Conservation (phyloP, 2,797 vertebrate genomes). For the Crenichthys baileyi region DNA sequence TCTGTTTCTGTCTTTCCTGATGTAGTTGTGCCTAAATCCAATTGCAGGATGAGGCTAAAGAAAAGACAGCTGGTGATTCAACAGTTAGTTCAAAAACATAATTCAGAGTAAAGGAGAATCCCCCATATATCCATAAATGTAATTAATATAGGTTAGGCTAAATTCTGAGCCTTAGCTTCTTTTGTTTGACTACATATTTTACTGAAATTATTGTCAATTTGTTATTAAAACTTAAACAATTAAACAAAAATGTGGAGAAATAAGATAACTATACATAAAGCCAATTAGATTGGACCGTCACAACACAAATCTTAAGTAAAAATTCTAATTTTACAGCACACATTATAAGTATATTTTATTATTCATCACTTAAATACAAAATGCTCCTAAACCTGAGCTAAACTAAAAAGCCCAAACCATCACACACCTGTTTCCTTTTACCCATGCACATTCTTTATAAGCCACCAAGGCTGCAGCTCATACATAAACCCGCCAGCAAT, state of each 20-base stretch:
- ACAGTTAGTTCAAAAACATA: not conserved
- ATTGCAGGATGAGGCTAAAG: not conserved
- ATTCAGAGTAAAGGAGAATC: not conserved
- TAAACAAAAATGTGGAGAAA: not conserved
- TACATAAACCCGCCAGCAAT: conserved; percentile 44
- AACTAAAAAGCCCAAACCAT: not conserved
- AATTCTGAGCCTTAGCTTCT: not conserved
- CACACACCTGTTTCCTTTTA: conserved; percentile 67
- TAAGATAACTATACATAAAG: not conserved
- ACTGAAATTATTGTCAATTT: not conserved
- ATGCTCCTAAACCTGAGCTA: not conserved
- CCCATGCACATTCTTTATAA: conserved; percentile 64
- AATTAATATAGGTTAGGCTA: not conserved
- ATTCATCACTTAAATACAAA: not conserved
- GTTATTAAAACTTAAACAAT: not conserved
- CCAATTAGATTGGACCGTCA: not conserved
- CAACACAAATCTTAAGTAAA: not conserved
- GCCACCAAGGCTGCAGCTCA: conserved; percentile 54
- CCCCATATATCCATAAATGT: not conserved
- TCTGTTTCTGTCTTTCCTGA: not conserved
- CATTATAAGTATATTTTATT: not conserved
- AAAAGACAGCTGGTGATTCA: not conserved
- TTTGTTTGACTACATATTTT: not conserved
- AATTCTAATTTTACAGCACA: not conserved
- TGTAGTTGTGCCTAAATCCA: not conserved